Conservation (phyloP, 2,797 vertebrate genomes). For the Sebastes baramenuke region DNA sequence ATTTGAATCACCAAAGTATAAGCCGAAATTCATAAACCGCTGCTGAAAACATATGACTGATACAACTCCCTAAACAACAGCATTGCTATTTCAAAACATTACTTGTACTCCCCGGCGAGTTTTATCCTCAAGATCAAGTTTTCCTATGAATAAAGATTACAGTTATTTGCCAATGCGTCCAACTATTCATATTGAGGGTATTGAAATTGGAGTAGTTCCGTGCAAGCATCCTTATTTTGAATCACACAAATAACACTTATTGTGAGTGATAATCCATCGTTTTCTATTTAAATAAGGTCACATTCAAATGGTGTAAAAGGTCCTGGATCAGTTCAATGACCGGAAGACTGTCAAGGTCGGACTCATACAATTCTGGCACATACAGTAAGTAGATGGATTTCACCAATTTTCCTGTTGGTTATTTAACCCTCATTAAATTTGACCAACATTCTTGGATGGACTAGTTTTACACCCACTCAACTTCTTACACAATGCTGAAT, state of each 20-base stretch:
- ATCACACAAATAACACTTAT: not conserved
- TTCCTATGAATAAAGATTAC: not conserved
- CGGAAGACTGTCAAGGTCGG: not conserved
- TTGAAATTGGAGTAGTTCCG: not conserved
- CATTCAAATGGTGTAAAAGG: slow-evolving; percentile 32
- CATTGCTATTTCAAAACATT: not conserved
- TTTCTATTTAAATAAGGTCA: slow-evolving; percentile 17
- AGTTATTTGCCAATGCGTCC: not conserved
- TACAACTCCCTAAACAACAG: not conserved
- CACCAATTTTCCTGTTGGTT: not conserved
- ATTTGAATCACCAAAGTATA: not conserved
- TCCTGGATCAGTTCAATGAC: not conserved
- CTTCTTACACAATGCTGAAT: not conserved
- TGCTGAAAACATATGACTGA: not conserved
- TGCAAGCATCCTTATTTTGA: not conserved
- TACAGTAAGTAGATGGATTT: not conserved
- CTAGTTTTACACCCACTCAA: not conserved
- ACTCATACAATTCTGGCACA: not conserved
- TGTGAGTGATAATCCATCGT: slow-evolving; percentile 4
- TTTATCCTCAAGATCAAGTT: not conserved
- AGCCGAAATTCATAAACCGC: not conserved
- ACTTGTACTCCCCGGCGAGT: not conserved
- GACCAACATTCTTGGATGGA: not conserved
- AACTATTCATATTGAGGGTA: not conserved
- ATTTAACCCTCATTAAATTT: not conserved